A percentile compares a stretch with the other conserved stretches of the same genome.
phyloP scores from a whole-genome alignment of 1,140 invertebrate species.

The Leptonema lineaticorne region DNA sequence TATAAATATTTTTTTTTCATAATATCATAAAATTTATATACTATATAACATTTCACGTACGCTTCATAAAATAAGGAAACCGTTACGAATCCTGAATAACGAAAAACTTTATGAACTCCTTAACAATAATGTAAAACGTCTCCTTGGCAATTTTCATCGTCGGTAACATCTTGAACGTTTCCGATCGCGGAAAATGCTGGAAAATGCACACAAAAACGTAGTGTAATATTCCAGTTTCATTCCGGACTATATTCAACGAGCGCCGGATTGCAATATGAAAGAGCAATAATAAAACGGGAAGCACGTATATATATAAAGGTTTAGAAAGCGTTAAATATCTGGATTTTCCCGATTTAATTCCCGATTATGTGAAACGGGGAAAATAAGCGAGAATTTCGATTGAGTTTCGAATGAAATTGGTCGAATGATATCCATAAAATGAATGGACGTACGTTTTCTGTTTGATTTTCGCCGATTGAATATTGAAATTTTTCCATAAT shows the following conservation, averaged over 20 bases:
- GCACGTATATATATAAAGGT: not conserved
- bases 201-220: not conserved
- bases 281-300: not conserved
- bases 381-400: constrained; percentile 15
- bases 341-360: not conserved
- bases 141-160: not conserved
- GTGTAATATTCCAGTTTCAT: too few species aligned
- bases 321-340: not conserved
- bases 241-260: not conserved
- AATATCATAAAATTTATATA: too few species aligned
- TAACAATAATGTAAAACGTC: not conserved
- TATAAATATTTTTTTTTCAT: too few species aligned
- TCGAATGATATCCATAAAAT: not conserved
- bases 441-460: too few species aligned
- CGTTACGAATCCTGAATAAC: too few species aligned
- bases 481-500: not conserved
- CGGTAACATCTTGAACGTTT: not conserved
- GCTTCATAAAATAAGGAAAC: too few species aligned
- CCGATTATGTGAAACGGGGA: not conserved
- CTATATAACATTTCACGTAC: too few species aligned
- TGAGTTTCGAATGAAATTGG: constrained; percentile 25
- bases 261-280: not conserved
- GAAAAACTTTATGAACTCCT: not conserved
- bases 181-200: too few species aligned
- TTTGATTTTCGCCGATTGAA: not conserved